A percentile compares a stretch with the other conserved stretches of the same genome.
These are phyloP conservation scores for Poecilia gillii DNA, from an alignment of 2,797 vertebrate species.

Conservation along the genomic window DNA sequence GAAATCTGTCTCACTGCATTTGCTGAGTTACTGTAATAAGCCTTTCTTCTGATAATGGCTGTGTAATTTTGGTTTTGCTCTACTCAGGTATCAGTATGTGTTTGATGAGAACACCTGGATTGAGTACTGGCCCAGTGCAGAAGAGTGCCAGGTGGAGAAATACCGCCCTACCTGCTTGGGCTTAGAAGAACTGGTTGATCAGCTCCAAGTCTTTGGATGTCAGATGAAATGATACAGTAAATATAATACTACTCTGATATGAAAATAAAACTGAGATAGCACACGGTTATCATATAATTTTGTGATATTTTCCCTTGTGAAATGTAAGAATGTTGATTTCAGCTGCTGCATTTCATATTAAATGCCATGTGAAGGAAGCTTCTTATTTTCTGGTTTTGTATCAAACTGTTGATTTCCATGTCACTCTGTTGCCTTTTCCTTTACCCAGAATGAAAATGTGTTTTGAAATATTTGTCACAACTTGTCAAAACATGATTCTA, in stretches of 20 bases:
- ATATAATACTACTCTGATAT: no score
- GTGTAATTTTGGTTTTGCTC: conserved; percentile 14
- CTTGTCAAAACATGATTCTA: no score
- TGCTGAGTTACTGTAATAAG: no score
- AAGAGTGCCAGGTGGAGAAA: conserved; percentile 38
- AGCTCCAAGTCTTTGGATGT: no score
- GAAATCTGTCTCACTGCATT: no score
- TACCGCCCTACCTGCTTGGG: conserved; percentile 38
- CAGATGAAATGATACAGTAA: no score
- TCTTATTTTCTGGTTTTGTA: not conserved
- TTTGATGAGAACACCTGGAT: conserved; percentile 71
- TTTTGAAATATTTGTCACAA: no score
- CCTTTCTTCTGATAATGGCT: no score
- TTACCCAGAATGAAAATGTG: no score
- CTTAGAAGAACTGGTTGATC: conserved; percentile 33
- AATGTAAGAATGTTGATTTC: not conserved
- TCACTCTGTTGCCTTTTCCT: not conserved
- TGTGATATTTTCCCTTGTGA: not conserved
- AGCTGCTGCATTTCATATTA: no score
- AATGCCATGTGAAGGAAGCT: no score
- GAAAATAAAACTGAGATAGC: no score
- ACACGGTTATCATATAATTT: not conserved
- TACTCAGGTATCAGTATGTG: conserved; percentile 59
- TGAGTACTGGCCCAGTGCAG: conserved; percentile 65
- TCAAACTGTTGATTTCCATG: not conserved